Base-by-base conservation (phyloP, 2,113 vertebrate species). In the Crotalus helleri region DNA sequence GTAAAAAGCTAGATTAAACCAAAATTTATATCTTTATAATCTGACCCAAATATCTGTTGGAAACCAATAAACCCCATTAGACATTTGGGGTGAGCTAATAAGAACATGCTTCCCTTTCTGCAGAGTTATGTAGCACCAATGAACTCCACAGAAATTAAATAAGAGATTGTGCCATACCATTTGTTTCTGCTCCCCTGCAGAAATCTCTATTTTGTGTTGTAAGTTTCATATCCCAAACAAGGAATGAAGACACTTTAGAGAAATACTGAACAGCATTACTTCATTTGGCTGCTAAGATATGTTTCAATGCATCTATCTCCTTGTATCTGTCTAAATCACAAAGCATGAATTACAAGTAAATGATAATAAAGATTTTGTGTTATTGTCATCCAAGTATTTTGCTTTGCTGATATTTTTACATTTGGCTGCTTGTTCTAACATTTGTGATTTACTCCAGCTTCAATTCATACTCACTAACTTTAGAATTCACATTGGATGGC, bases 311-410 rank as follows among this genome's bases (percentile, higher is more conserved):
- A 96, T 95, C 95, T 95, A 96, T 92, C 95, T 94, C 94, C 94
- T 94, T 97, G 94, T 95, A 96, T 95, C 95, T 96, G 96, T 96
- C 95, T 95, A 96, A 95, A 96, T 96, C 96, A 97, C 95, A 94
- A 94, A 96, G 95, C 95, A 95, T 95, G 96, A 96, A 96, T 96
- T 94, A 96, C 94, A 95, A 94, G 94, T 95, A 95, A 95, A 94
- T 55, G 90, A 87, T 19, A 96, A 96, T 92, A 95, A 96, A 95
- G 95, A 95, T 96, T 96, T 96, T 95, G 93, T 96, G 95, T 94
- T 93, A 96, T 95, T 96, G 94, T 96, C 95, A 96, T 97, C 95
- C 96, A 96, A 96, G 95, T 94, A 96, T 97, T 95, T 96, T 96
- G 95, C 93, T 96, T 96, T 97, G 95, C 95, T 96, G 96, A 81